phyloP scores from a whole-genome alignment of 2,113 vertebrate species.

The Myiopsitta monachus region DNA sequence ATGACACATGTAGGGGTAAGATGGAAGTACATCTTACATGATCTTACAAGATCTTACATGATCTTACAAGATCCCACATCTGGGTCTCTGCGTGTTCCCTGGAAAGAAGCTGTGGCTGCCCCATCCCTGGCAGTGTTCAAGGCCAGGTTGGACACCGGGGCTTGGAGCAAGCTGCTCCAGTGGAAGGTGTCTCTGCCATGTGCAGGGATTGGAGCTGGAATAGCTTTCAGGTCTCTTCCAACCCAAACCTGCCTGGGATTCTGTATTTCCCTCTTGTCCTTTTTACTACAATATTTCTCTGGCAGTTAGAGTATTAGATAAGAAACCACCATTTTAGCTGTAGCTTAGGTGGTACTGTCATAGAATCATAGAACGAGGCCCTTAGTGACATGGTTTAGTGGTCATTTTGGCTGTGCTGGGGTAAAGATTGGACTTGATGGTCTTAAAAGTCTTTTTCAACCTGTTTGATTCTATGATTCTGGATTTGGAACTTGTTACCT shows the following conservation, averaged over 20 bases:
- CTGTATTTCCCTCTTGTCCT: background rate
- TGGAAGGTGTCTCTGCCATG: background rate
- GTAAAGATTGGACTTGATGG: background rate
- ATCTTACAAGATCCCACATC: too few species aligned
- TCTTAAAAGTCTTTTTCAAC: background rate
- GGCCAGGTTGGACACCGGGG: background rate
- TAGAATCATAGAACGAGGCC: background rate
- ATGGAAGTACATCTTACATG: rapidly evolving
- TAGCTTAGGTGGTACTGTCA: background rate
- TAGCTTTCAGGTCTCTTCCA: background rate
- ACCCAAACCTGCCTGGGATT: background rate
- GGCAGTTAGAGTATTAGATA: background rate
- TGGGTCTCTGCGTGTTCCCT: background rate
- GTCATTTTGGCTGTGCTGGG: background rate
- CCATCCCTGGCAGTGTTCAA: background rate
- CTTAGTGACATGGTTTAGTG: background rate
- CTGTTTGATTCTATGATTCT: background rate
- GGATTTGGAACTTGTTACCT: background rate
- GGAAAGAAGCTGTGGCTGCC: background rate
- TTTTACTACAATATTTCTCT: background rate
- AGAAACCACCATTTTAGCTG: background rate
- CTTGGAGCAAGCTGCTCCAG: background rate
- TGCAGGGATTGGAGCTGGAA: background rate
- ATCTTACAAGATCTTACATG: too few species aligned
- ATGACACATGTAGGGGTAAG: rapidly evolving